Evolutionary conservation across 2,113 vertebrate genomes (phyloP).

Genomic region (Equus quagga): DNA sequence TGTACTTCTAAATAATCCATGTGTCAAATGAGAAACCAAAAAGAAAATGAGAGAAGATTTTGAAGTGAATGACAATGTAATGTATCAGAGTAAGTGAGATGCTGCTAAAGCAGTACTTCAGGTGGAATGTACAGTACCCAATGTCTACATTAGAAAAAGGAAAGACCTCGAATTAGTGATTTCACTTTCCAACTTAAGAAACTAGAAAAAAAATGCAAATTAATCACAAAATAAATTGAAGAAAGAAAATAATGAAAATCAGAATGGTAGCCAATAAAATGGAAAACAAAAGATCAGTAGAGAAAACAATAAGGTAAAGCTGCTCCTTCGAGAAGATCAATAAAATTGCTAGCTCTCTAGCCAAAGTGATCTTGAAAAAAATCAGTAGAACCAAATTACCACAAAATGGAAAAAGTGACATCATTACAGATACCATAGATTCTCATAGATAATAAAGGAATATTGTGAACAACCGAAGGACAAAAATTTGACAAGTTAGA

Average conservation of each 20-base stretch:
- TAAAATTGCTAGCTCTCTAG: neutral
- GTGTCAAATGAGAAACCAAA: slow-evolving; percentile 9
- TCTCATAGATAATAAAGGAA: neutral
- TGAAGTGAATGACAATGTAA: neutral
- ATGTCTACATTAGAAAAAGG: neutral
- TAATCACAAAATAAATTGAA: neutral
- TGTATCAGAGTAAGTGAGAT: neutral
- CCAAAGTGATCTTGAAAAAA: neutral
- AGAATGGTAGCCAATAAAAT: neutral
- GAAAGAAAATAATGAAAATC: neutral
- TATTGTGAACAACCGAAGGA: neutral
- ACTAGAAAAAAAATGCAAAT: neutral
- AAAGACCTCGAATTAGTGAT: neutral
- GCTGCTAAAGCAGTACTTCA: too few relatives aligned
- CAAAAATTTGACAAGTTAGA: neutral
- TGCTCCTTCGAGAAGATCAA: neutral
- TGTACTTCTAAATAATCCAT: neutral
- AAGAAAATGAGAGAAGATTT: neutral
- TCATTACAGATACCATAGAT: neutral
- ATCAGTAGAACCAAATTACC: neutral
- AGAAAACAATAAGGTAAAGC: neutral
- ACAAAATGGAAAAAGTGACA: neutral
- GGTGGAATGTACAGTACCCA: neutral
- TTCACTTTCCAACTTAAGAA: neutral
- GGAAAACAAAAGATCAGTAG: neutral